These are phyloP conservation scores for Aselliscus stoliczkanus DNA, from an alignment of 2,797 vertebrate genomes.

Conservation along the genomic window DNA sequence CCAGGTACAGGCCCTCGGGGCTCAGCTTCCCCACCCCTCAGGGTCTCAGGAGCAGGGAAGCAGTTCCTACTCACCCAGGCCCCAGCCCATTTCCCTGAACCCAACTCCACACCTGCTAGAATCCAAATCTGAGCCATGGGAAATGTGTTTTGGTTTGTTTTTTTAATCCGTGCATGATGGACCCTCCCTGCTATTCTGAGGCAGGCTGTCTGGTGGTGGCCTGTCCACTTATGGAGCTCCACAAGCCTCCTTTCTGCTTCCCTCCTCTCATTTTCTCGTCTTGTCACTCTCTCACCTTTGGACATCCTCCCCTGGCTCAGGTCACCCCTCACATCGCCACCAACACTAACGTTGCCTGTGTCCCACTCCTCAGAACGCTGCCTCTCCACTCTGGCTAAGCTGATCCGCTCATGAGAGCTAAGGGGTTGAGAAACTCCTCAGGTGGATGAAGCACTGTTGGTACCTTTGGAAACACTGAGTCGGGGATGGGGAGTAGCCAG, in stretches of 20 bases:
- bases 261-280: background rate
- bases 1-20: background rate
- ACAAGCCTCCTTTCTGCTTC: background rate
- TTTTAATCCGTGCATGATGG: background rate
- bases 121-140: background rate
- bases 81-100: background rate
- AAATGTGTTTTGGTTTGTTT: background rate
- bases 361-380: background rate
- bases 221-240: no score
- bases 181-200: background rate
- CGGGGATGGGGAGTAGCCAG: background rate
- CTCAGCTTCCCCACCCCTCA: background rate
- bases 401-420: rapidly evolving
- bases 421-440: background rate
- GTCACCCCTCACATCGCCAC: background rate
- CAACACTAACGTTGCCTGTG: background rate
- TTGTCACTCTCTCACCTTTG: background rate
- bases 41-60: background rate
- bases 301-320: background rate
- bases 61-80: background rate
- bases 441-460: no score
- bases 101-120: background rate
- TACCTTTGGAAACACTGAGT: background rate
- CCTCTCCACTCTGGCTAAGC: background rate
- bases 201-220: background rate